phyloP scores from a whole-genome alignment of 2,113 vertebrate genomes.

The Passer domesticus region DNA sequence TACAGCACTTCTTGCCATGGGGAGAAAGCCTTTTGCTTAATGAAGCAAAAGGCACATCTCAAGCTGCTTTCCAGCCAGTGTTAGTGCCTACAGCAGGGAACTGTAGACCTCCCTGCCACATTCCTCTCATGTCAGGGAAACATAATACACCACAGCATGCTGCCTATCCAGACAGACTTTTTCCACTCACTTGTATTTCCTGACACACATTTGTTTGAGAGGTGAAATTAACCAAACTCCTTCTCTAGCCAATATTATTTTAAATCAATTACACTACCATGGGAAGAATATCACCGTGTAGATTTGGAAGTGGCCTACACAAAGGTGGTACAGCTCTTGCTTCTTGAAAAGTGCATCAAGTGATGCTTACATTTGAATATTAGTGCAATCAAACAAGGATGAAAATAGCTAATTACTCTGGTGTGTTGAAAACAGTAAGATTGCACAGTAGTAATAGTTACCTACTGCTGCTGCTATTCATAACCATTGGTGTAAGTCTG shows the following conservation, averaged over 20 bases:
- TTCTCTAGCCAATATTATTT: not conserved
- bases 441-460: not conserved
- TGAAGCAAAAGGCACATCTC: conserved; percentile 28
- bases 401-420: not conserved
- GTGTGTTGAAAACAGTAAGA: not conserved
- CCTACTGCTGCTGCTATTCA: not conserved
- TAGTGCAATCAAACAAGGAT: not conserved
- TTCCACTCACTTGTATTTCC: conserved; percentile 16
- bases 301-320: not conserved
- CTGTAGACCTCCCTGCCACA: conserved; percentile 18
- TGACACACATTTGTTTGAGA: not conserved
- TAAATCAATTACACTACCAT: not conserved
- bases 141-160: not conserved
- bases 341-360: not conserved
- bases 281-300: not conserved
- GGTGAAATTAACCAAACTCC: not conserved
- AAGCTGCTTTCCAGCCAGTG: not conserved
- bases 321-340: not conserved
- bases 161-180: conserved; percentile 27
- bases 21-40: conserved; percentile 6
- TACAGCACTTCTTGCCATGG: not conserved
- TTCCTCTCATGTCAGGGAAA: conserved; percentile 38
- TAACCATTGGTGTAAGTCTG: not conserved
- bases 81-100: conserved; percentile 20
- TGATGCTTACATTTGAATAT: not conserved